Evolutionary conservation across 1,140 invertebrate species (phyloP).

Genomic region (Aricia agestis): DNA sequence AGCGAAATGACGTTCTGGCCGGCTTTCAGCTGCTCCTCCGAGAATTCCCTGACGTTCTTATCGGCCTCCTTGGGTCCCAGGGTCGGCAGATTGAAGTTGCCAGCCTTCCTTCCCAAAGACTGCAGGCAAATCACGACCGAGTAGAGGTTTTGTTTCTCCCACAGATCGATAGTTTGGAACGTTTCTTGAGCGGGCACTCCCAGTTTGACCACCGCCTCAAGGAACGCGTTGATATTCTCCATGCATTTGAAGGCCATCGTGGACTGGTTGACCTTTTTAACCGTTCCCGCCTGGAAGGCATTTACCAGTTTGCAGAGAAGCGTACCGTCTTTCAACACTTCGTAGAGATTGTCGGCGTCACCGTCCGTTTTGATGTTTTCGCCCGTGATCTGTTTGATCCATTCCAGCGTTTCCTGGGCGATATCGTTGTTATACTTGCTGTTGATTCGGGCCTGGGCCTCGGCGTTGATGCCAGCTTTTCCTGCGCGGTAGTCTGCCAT

Average conservation of each 20-base stretch:
- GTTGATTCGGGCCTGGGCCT: conserved; percentile 81
- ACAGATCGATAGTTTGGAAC: conserved; percentile 98
- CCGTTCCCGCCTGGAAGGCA: conserved; percentile 84
- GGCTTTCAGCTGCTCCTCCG: conserved; percentile 92
- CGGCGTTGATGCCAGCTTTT: conserved; percentile 70
- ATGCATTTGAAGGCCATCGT: conserved; percentile 98
- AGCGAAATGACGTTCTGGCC: conserved; percentile 94
- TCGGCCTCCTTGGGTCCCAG: conserved; percentile 96
- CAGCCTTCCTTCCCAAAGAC: conserved; percentile 95
- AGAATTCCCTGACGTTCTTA: conserved; percentile 91
- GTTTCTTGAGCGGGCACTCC: conserved; percentile 97
- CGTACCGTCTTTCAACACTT: conserved; percentile 89
- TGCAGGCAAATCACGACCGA: conserved; percentile 96
- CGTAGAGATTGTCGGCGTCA: conserved; percentile 92
- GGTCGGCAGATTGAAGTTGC: conserved; percentile 89
- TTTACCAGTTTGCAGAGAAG: conserved; percentile 92
- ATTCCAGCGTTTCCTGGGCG: conserved; percentile 91
- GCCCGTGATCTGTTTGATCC: conserved; percentile 90
- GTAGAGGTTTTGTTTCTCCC: conserved; percentile 97
- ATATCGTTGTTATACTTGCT: conserved; percentile 96
- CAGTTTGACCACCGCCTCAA: conserved; percentile 88
- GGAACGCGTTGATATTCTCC: conserved; percentile 98
- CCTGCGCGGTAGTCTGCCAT: conserved; percentile 67
- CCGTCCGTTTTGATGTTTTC: conserved; percentile 88
- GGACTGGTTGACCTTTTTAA: conserved; percentile 93